Percentiles rank a stretch among this genome's conserved stretches.
Evolutionary conservation across 2,797 vertebrate species (phyloP).

Genomic region (Enteromius trimaculatus): DNA sequence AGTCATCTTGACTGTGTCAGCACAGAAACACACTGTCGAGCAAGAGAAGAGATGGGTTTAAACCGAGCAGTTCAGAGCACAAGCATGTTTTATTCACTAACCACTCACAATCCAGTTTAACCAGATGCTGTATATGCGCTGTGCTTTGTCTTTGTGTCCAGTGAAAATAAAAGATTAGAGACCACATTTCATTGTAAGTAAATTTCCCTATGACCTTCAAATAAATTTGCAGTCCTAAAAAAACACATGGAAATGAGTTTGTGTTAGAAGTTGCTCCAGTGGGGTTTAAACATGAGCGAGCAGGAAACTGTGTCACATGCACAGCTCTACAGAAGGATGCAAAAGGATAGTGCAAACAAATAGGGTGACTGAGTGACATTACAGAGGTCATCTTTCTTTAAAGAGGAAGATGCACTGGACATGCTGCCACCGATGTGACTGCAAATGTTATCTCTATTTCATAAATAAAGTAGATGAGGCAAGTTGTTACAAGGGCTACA

Average conservation of each 20-base stretch:
- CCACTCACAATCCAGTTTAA: neutral
- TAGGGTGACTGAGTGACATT: neutral
- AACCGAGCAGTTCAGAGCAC: neutral
- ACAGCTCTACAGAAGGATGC: conserved; percentile 8
- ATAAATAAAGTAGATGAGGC: neutral
- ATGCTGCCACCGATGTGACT: neutral
- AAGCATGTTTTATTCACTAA: neutral
- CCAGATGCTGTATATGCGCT: neutral
- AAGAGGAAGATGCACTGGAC: neutral
- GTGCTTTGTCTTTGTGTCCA: neutral
- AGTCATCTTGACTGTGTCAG: neutral
- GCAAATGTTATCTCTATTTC: neutral
- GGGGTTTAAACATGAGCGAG: conserved; percentile 34
- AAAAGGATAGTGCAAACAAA: neutral
- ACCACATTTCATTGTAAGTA: neutral
- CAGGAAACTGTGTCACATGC: conserved; percentile 36
- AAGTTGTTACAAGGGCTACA: neutral
- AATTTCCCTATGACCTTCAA: conserved; percentile 5
- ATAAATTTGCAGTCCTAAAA: neutral
- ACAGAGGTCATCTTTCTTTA: conserved; percentile 2
- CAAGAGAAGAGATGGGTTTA: neutral
- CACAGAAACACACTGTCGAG: neutral
- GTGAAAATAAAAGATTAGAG: neutral
- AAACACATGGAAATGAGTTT: neutral
- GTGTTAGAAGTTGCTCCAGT: conserved; percentile 14